phyloP scores from a whole-genome alignment of 1,140 invertebrate genomes.

The Cherax destructor region DNA sequence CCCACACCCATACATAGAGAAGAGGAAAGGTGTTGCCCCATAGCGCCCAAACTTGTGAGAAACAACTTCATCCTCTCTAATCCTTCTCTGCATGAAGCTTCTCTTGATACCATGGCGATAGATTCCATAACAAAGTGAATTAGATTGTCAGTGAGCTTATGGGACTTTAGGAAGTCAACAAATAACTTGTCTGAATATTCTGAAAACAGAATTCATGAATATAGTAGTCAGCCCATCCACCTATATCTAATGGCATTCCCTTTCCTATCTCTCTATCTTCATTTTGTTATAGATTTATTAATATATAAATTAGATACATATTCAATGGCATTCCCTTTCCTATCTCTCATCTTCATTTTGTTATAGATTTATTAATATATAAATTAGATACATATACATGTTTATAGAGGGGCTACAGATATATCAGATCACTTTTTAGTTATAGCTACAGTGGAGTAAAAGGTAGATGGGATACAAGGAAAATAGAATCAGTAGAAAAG shows the following conservation, averaged over 20 bases:
- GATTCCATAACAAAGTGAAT: conserved; percentile 93
- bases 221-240: not conserved
- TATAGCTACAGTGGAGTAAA: no score
- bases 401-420: no score
- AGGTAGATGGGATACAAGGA: no score
- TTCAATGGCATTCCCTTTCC: no score
- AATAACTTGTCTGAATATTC: conserved; percentile 89
- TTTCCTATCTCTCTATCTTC: no score
- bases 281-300: no score
- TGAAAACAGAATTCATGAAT: conserved; percentile 74
- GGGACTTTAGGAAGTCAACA: conserved; percentile 87
- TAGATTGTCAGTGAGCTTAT: conserved; percentile 90
- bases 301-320: no score
- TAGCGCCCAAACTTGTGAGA: conserved; percentile 78
- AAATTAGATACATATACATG: no score
- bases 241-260: not conserved
- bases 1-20: conserved; percentile 97
- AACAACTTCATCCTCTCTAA: conserved; percentile 91
- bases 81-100: conserved; percentile 85
- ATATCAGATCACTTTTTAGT: no score
- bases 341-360: no score
- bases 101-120: conserved; percentile 89
- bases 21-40: conserved; percentile 97
- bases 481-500: no score
- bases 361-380: no score